Evolutionary conservation across 2,888 invertebrate species (phyloP), one percentile per base, ranked within the genome.

Genomic region (Cataglyphis albicans): DNA sequence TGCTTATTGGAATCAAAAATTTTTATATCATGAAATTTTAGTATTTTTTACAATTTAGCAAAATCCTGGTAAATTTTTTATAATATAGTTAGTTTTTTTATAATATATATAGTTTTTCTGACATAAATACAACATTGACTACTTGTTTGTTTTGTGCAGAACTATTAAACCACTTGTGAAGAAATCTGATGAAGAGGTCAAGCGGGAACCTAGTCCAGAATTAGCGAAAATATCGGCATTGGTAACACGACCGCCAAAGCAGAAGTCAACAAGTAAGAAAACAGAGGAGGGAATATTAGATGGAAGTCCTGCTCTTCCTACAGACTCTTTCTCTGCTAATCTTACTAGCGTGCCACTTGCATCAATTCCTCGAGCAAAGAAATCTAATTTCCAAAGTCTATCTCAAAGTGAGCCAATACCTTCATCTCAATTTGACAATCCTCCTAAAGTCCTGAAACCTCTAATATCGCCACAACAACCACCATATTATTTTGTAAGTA

Each of bases 161-260:
- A 96, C 95, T 84, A 97, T 97, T 87, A 97, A 97, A 92, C 97
- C 97, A 6, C 95, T 97, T 35, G 94, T 97, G 59, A 97, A 97
- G 93, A 96, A 96, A 87, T 96, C 96, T 82, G 96, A 95, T 52
- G 95, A 95, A 35, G 93, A 94, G 6, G 86, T 92, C 10, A 96
- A 96, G 91, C 95, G 97, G 81, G 97, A 97, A 92, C 96, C 96
- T 52, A 97, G 98, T 44, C 98, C 98, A 12, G 98, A 98, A 92
- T 95, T 98, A 86, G 98, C 98, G 15, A 96, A 97, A 93, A 98
- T 98, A 93, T 97, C 98, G 10, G 97, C 98, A 35, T 94, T 98
- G 83, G 97, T 98, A 55, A 98, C 98, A 5, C 96, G 98, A 86
- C 98, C 98, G 75, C 97, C 97, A 2, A 98, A 98, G 93, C 96